Percentiles rank a stretch among this genome's conserved stretches.
phyloP scores from a whole-genome alignment of 1,140 invertebrate species.

The Drosophila littoralis region DNA sequence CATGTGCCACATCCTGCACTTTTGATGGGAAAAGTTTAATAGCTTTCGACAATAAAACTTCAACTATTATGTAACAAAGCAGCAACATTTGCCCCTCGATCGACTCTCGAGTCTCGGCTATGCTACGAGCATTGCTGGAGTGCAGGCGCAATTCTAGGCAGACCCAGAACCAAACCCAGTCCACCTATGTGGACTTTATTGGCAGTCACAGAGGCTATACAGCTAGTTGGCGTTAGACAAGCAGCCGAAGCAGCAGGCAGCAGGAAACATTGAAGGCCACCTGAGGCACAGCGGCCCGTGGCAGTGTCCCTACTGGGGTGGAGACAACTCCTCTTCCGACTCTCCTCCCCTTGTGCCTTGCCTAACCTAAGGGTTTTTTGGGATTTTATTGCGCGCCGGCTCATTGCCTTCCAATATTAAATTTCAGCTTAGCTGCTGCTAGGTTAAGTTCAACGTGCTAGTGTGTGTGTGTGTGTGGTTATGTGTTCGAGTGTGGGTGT shows the following conservation, averaged over 20 bases:
- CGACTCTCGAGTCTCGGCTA: constrained; percentile 28
- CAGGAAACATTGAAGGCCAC: constrained; percentile 46
- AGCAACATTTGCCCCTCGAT: constrained; percentile 69
- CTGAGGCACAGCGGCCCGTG: constrained; percentile 44
- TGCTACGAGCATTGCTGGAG: neutral
- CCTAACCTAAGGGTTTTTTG: constrained; percentile 56
- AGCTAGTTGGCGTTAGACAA: constrained; percentile 46
- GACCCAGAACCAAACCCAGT: neutral
- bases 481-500: constrained; percentile 19
- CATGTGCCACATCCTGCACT: constrained; percentile 72
- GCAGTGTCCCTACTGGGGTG: constrained; percentile 1
- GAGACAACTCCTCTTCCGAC: too few relatives aligned
- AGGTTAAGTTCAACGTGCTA: constrained; percentile 64
- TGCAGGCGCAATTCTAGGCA: neutral
- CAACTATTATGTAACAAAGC: constrained; percentile 83
- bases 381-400: constrained; percentile 76
- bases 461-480: constrained; percentile 14
- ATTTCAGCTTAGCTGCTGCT: constrained; percentile 69
- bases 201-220: constrained; percentile 49
- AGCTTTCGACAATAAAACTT: constrained; percentile 83
- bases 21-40: constrained; percentile 83
- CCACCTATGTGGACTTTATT: constrained; percentile 58
- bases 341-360: neutral
- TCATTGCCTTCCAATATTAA: constrained; percentile 83
- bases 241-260: constrained; percentile 8